These are phyloP conservation scores for Scaptomyza parva DNA, from an alignment of 2,888 invertebrate genomes.

Conservation along the genomic window DNA sequence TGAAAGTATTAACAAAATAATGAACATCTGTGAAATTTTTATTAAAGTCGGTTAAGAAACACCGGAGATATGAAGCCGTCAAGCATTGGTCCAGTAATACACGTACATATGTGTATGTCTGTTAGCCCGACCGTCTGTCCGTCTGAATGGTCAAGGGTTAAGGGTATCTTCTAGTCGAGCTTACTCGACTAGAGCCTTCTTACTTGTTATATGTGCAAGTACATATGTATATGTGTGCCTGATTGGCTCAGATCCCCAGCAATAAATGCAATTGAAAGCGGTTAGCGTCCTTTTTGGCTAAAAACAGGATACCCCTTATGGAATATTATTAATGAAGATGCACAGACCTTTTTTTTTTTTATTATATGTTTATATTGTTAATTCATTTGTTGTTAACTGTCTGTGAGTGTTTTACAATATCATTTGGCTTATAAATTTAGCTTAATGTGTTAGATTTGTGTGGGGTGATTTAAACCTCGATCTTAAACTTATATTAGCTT, in stretches of 20 bases:
- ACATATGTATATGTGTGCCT: slow-evolving; percentile 35
- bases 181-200: no score
- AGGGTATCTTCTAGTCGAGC: no score
- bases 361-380: not conserved
- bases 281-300: not conserved
- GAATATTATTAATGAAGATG: no score
- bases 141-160: no score
- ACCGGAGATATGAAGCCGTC: no score
- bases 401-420: slow-evolving; percentile 53
- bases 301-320: not conserved
- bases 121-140: no score
- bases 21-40: no score
- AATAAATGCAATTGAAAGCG: slow-evolving; percentile 47
- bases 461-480: slow-evolving; percentile 30
- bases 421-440: slow-evolving; percentile 66
- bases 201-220: no score
- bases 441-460: slow-evolving; percentile 34
- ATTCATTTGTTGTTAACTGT: slow-evolving; percentile 10
- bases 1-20: no score
- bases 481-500: slow-evolving; percentile 57
- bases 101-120: no score
- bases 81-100: no score
- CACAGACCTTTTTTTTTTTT: not conserved
- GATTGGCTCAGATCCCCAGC: slow-evolving; percentile 33
- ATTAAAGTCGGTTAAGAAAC: no score